These are phyloP conservation scores for Melanotaenia boesemani DNA, from an alignment of 2,797 vertebrate genomes.

Conservation along the genomic window DNA sequence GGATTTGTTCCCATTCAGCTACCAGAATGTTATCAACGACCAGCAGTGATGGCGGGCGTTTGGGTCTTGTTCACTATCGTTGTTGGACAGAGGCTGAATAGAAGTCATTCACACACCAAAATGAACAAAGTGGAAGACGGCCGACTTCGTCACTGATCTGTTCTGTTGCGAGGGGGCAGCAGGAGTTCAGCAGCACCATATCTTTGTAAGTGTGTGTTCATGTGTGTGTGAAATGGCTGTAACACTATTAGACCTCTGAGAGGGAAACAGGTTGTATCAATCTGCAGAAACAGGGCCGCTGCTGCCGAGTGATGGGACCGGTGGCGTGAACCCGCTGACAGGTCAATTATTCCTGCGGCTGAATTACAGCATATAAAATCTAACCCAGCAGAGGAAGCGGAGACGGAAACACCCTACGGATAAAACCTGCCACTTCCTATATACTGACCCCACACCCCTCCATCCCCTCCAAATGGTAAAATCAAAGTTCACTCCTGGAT, in stretches of 20 bases:
- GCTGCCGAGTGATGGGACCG: constrained; percentile 63
- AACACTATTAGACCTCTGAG: constrained; percentile 58
- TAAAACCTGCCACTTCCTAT: constrained; percentile 66
- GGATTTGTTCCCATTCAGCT: no score
- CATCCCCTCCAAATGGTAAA: constrained; percentile 25
- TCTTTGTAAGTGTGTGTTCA: constrained; percentile 18
- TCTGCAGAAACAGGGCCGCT: constrained; percentile 63
- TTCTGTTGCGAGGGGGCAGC: background rate
- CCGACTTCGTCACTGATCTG: background rate
- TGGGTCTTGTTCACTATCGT: background rate
- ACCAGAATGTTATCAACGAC: background rate
- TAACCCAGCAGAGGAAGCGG: constrained; percentile 57
- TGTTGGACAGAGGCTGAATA: background rate
- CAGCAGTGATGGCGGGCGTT: background rate
- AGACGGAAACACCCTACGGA: constrained; percentile 72
- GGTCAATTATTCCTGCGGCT: constrained; percentile 81
- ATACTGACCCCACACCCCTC: constrained; percentile 46
- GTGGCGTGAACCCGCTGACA: constrained; percentile 74
- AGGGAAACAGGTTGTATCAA: constrained; percentile 71
- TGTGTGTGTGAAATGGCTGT: constrained; percentile 30
- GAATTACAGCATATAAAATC: constrained; percentile 82
- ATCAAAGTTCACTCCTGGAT: constrained; percentile 62
- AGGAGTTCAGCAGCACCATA: background rate
- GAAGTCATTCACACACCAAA: background rate
- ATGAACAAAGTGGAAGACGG: background rate